Evolutionary conservation across 2,888 invertebrate genomes (phyloP).

Genomic region (Priocnemis perturbator): DNA sequence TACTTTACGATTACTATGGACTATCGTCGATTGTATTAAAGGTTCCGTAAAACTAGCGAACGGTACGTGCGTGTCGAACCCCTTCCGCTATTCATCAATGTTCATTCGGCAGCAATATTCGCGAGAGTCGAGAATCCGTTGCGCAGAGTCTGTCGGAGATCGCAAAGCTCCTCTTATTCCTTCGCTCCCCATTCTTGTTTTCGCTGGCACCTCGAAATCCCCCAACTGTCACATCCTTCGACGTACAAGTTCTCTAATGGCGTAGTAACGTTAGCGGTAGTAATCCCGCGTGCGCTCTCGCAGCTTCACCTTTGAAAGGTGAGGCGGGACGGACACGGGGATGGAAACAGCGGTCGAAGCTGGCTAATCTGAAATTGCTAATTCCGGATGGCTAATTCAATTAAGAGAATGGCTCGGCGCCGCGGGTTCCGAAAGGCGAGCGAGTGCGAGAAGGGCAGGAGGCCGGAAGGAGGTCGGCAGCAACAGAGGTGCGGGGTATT

Average conservation of each 20-base stretch:
- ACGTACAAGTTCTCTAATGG: slow-evolving; percentile 26
- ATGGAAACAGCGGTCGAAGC: background rate
- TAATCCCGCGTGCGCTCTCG: slow-evolving; percentile 28
- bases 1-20: too few relatives aligned
- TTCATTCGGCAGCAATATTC: too few relatives aligned
- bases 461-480: slow-evolving; percentile 30
- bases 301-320: slow-evolving; percentile 23
- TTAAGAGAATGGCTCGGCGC: slow-evolving; percentile 67
- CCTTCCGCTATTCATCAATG: too few relatives aligned
- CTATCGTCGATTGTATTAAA: too few relatives aligned
- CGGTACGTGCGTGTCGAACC: too few relatives aligned
- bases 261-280: slow-evolving; percentile 34
- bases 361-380: slow-evolving; percentile 71
- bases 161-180: slow-evolving; percentile 1
- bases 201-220: background rate
- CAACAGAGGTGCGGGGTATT: slow-evolving; percentile 41
- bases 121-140: too few relatives aligned
- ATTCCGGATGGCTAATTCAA: slow-evolving; percentile 72
- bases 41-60: too few relatives aligned
- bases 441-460: slow-evolving; percentile 26
- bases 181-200: background rate
- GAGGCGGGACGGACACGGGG: slow-evolving; percentile 23
- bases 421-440: slow-evolving; percentile 36
- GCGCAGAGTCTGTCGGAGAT: too few relatives aligned
- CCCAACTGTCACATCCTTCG: background rate